Evolutionary conservation across 2,113 vertebrate genomes (phyloP), one percentile per base, ranked within the genome.

Genomic region (Coregonus clupeaformis): DNA sequence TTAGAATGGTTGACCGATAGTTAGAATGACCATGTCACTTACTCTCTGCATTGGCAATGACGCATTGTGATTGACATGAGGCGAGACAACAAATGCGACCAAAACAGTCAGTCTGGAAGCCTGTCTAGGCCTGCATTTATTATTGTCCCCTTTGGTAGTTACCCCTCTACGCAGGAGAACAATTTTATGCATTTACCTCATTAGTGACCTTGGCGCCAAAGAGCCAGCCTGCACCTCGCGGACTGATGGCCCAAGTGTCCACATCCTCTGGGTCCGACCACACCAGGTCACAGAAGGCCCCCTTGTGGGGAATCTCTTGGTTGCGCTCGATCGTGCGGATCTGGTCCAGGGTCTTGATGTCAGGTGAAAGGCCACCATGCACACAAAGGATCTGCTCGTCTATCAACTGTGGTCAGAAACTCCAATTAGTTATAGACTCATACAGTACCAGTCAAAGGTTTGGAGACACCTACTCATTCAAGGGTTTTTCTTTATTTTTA

Each of bases 341-440:
- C 80, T 99, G 97, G 87, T 99, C 97, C 25, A 99, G 90, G 6
- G 97, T 99, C 92, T 99, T 98, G 85, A 99, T 98, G 91, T 98
- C 97, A 2, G 97, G 97, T 74, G 97, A 99, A 71, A 99, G 95
- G 59, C 97, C 97, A 0, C 97, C 97, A 1, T 99, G 97, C 75
- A 99, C 97, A 68, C 97, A 99, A n/a, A 98, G 94, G 30, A 99
- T 95, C 87, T 99, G 97, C 89, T 98, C 97, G 9, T 99, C 96
- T 92, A 99, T 98, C 81, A 98, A 81, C 97, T 99, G 87, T 14
- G 3, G 68, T 69, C 52, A 67, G 42, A 55, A 80, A 55, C 12
- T 57, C 25, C 36, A 9, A 9, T 67, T 67, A 66, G 45, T 27
- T 20, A 55, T 27, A 12, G 4, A 16, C 47, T 74, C 20, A 60